Percentiles rank a stretch among this genome's conserved stretches.
phyloP scores from a whole-genome alignment of 2,888 invertebrate genomes.

The Melieria picta region DNA sequence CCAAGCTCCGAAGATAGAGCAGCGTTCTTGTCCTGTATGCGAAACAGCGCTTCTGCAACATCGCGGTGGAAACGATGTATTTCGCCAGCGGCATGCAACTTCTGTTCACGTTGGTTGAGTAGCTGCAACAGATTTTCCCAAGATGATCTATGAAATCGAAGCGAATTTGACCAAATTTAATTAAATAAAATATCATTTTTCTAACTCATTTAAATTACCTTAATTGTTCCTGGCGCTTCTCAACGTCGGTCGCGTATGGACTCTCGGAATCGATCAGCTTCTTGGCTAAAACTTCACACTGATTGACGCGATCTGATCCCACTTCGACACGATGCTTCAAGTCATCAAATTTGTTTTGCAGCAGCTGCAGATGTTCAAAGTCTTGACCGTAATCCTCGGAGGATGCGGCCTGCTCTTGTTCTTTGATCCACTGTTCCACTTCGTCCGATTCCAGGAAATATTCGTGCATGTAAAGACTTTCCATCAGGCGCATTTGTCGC shows the following conservation, averaged over 20 bases:
- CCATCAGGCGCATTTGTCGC: constrained; percentile 87
- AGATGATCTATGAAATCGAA: constrained; percentile 69
- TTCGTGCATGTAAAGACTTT: constrained; percentile 90
- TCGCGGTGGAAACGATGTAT: constrained; percentile 98
- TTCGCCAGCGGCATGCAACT: constrained; percentile 93
- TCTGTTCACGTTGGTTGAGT: constrained; percentile 85
- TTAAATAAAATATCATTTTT: background rate
- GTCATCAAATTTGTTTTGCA: constrained; percentile 92
- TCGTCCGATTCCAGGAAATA: constrained; percentile 91
- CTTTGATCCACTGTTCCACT: constrained; percentile 91
- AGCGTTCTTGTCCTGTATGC: constrained; percentile 90
- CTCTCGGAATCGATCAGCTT: constrained; percentile 87
- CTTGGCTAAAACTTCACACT: constrained; percentile 89
- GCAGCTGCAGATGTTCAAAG: constrained; percentile 86
- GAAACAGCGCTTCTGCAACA: constrained; percentile 87
- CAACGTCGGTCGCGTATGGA: constrained; percentile 85
- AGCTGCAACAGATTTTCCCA: constrained; percentile 91
- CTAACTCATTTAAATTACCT: constrained; percentile 71
- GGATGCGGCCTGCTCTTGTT: constrained; percentile 87
- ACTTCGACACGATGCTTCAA: constrained; percentile 90
- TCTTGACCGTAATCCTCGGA: constrained; percentile 96
- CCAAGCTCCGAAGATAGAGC: constrained; percentile 83
- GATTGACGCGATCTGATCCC: constrained; percentile 88
- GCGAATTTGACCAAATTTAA: background rate
- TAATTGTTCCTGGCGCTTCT: constrained; percentile 85